Percentiles rank a stretch among this genome's conserved stretches.
Evolutionary conservation across 2,888 invertebrate genomes (phyloP).

Genomic region (Synanthedon myopaeformis): DNA sequence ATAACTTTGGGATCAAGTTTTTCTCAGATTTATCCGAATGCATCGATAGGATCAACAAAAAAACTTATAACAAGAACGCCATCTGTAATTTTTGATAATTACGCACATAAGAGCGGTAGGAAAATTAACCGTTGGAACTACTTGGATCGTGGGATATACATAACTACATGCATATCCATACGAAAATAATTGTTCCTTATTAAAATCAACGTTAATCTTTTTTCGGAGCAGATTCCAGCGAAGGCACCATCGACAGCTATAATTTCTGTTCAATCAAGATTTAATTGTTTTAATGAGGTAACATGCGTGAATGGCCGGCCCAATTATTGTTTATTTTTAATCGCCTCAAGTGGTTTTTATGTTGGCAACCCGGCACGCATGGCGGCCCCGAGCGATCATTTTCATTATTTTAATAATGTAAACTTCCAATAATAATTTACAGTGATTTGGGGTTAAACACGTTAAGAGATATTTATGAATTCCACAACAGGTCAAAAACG

Average conservation of each 20-base stretch:
- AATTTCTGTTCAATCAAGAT: constrained; percentile 72
- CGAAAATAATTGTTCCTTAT: constrained; percentile 69
- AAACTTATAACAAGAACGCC: constrained; percentile 32
- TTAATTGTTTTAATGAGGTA: constrained; percentile 71
- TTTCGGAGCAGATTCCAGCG: constrained; percentile 62
- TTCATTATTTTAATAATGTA: constrained; percentile 72
- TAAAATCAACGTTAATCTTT: constrained; percentile 69
- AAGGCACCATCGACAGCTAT: constrained; percentile 67
- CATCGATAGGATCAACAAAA: too few relatives aligned
- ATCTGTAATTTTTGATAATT: constrained; percentile 68
- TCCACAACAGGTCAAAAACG: constrained; percentile 39
- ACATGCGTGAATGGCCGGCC: constrained; percentile 69
- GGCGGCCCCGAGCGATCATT: constrained; percentile 63
- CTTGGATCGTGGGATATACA: constrained; percentile 60
- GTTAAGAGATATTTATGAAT: constrained; percentile 67
- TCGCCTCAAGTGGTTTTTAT: constrained; percentile 68
- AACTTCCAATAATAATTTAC: constrained; percentile 71
- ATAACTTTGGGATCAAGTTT: too few relatives aligned
- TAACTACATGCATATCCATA: constrained; percentile 35
- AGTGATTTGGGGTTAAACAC: constrained; percentile 69
- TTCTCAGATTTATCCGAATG: too few relatives aligned
- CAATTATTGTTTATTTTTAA: constrained; percentile 72
- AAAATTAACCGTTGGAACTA: constrained; percentile 52
- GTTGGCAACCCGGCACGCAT: constrained; percentile 66
- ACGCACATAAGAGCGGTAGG: constrained; percentile 42